phyloP scores from a whole-genome alignment of 2,797 vertebrate species.

The Micrastur ruficollis region DNA sequence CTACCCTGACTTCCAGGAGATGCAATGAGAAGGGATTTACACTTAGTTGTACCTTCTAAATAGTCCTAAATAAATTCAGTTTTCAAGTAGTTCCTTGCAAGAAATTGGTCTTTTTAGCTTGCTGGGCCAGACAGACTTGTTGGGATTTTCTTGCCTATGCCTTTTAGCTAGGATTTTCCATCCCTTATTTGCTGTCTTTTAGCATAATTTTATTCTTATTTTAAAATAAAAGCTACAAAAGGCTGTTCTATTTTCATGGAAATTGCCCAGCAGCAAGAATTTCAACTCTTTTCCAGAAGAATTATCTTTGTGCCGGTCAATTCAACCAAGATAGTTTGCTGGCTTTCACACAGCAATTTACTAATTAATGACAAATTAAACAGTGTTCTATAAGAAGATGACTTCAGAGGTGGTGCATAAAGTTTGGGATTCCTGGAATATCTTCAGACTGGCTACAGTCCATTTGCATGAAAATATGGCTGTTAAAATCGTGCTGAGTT shows the following conservation, averaged over 20 bases:
- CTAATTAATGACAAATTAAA: constrained; percentile 77
- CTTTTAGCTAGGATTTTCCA: constrained; percentile 61
- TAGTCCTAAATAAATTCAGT: constrained; percentile 17
- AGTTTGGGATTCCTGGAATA: constrained; percentile 52
- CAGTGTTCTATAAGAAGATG: constrained; percentile 52
- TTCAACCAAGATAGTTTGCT: constrained; percentile 56
- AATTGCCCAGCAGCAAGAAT: constrained; percentile 70
- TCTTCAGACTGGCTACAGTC: constrained; percentile 33
- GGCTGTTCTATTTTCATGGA: constrained; percentile 73
- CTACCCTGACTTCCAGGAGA: constrained; percentile 74
- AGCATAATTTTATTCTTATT: constrained; percentile 67
- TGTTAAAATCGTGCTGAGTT: neutral
- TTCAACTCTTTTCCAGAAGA: constrained; percentile 70
- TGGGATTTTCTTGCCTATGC: neutral
- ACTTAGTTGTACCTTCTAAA: constrained; percentile 1
- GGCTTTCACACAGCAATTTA: constrained; percentile 66
- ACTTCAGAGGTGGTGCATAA: constrained; percentile 26
- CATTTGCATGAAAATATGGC: constrained; percentile 59
- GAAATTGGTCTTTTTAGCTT: neutral
- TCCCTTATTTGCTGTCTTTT: constrained; percentile 52
- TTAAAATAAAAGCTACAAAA: constrained; percentile 66
- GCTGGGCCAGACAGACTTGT: neutral
- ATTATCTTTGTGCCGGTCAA: constrained; percentile 56
- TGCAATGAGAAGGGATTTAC: constrained; percentile 58
- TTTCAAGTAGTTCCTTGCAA: constrained; percentile 6